A percentile compares a stretch with the other conserved stretches of the same genome.
These are phyloP conservation scores for Macropodus opercularis DNA, from an alignment of 2,797 vertebrate genomes.

Conservation along the genomic window DNA sequence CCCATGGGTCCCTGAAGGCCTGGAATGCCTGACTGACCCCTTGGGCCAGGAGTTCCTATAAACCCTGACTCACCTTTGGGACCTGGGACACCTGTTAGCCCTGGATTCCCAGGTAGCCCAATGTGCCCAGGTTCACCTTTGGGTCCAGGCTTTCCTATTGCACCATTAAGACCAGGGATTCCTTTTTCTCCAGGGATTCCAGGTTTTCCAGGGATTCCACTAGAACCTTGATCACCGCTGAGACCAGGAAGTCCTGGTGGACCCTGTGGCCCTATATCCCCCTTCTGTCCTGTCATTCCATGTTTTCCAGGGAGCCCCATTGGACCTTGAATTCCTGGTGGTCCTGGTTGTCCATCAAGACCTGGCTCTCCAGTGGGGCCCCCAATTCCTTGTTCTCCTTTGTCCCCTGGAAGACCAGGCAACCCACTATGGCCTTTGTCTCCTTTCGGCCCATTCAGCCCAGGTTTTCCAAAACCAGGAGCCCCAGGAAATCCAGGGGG, in stretches of 20 bases:
- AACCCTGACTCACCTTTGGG: conserved; percentile 91
- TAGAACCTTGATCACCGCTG: conserved; percentile 91
- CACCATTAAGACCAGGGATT: conserved; percentile 86
- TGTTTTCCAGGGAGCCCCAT: conserved; percentile 96
- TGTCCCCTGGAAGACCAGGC: conserved; percentile 88
- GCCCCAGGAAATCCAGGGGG: conserved; percentile 88
- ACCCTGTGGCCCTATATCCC: conserved; percentile 88
- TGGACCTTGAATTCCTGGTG: conserved; percentile 88
- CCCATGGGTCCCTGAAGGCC: conserved; percentile 94
- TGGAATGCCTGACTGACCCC: conserved; percentile 95
- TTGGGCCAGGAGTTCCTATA: conserved; percentile 88
- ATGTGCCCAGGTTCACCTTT: conserved; percentile 92
- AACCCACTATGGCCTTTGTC: conserved; percentile 89
- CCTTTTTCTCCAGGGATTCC: conserved; percentile 94
- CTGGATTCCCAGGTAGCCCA: conserved; percentile 91
- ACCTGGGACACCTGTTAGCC: conserved; percentile 84
- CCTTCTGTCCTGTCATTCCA: conserved; percentile 89
- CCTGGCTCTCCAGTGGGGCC: conserved; percentile 89
- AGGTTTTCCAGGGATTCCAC: conserved; percentile 88
- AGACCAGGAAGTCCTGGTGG: conserved; percentile 90
- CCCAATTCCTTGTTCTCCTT: conserved; percentile 88
- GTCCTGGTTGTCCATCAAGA: conserved; percentile 86
- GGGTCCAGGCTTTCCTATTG: conserved; percentile 89
- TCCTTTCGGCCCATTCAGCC: conserved; percentile 89
- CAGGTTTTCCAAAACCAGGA: conserved; percentile 94